Base-by-base conservation (phyloP, 2,888 invertebrate species). In the Bhutanitis thaidina region DNA sequence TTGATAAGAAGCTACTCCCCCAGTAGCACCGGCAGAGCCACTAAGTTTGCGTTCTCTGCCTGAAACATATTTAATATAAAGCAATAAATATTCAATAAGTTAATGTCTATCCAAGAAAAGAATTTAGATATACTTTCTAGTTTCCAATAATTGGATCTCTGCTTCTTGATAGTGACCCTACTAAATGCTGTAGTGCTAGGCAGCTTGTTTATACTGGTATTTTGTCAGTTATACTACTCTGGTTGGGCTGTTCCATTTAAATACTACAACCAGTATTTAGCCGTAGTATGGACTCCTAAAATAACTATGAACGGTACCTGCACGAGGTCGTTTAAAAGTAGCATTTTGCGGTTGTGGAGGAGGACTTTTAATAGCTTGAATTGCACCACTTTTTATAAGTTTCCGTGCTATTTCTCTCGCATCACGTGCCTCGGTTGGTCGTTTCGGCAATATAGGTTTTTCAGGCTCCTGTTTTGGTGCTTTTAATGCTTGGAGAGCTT, bases 391-490 rank as follows among this genome's bases (percentile, higher is more conserved):
- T 82, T 97, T 97, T 1, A 98, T 93, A n/a, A 98, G 85, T 74
- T 98, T 98, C 50, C 97, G 95, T 0, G 98, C 98, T 20, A 97
- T 96, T 90, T 98, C 98, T 39, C 97, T 93, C 1, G 98, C 98
- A 90, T 98, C 97, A 51, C 97, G 91, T 0, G 96, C 96, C 84
- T 97, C 97, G 4, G 96, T 94, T 0, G 96, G 95, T 15, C 97
- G 91, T 76, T 97, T 97, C 0, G 95, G 93, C 14, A 93, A 90
- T 49, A 95, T 91, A 1, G 95, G 94, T 62, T 96, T 95, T 71
- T 97, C 97, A 0, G 95, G 94, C 74, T 98, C 98, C 57, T 95
- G 96, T 79, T 97, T 97, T 0, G 97, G 97, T 0, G 97, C 93
- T 79, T 90, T 90, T 15, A 90, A 61, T 1, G 89, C 90, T 67